A percentile compares a stretch with the other conserved stretches of the same genome.
phyloP scores from a whole-genome alignment of 2,888 invertebrate genomes.

The Drosophila niveifrons region DNA sequence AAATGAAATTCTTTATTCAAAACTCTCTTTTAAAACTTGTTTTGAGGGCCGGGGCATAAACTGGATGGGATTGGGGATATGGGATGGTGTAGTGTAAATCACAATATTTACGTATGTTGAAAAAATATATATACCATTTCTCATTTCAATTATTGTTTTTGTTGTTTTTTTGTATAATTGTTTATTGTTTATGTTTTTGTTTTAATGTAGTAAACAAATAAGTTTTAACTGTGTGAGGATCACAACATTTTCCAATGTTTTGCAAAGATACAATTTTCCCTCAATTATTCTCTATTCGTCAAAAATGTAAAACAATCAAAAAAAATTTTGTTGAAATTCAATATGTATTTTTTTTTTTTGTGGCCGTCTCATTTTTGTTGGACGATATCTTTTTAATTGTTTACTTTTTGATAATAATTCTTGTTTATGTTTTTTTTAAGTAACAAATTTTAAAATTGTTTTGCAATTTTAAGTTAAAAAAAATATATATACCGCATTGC shows the following conservation, averaged over 20 bases:
- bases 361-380: background rate
- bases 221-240: constrained; percentile 11
- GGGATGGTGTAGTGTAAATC: constrained; percentile 29
- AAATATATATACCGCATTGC: constrained; percentile 23
- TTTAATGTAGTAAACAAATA: constrained; percentile 3
- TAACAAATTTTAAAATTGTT: constrained; percentile 43
- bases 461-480: constrained; percentile 14
- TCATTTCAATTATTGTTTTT: constrained; percentile 4
- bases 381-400: background rate
- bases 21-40: constrained; percentile 33
- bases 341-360: constrained; percentile 3
- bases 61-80: background rate
- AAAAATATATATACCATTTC: constrained; percentile 32
- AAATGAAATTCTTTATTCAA: constrained; percentile 62
- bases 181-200: constrained; percentile 3
- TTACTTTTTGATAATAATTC: constrained; percentile 1
- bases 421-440: constrained; percentile 14
- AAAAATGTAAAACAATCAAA: constrained; percentile 6
- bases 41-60: constrained; percentile 8
- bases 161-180: constrained; percentile 4
- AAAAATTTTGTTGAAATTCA: constrained; percentile 13
- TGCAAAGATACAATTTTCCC: constrained; percentile 4
- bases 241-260: constrained; percentile 29
- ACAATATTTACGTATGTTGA: constrained; percentile 34
- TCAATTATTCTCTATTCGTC: background rate